Conservation (phyloP, 2,888 invertebrate genomes). For the Watsonalla cultraria region DNA sequence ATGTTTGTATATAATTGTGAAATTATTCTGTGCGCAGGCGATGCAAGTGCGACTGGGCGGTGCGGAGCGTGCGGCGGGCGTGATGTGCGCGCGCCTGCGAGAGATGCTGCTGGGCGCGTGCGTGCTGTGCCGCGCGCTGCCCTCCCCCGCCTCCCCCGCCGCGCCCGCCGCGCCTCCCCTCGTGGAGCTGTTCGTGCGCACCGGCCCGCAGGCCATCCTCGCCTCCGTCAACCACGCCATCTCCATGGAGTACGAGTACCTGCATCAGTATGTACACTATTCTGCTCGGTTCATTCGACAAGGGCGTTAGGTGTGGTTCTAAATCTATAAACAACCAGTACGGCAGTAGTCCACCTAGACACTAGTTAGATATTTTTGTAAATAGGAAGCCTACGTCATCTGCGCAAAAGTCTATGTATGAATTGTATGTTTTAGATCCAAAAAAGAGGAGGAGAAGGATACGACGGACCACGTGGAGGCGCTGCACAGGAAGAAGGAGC, state of each 20-base stretch:
- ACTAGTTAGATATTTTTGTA: no score
- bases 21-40: slow-evolving; percentile 49
- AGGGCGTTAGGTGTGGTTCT: no score
- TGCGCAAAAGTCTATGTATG: no score
- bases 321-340: no score
- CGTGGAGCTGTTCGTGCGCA: slow-evolving; percentile 85
- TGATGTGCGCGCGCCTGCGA: slow-evolving; percentile 77
- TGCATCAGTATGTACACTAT: slow-evolving; percentile 52
- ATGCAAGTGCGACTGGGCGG: slow-evolving; percentile 77
- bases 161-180: slow-evolving; percentile 57
- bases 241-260: slow-evolving; percentile 78
- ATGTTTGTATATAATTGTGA: background rate
- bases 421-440: no score
- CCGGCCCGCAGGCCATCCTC: slow-evolving; percentile 80
- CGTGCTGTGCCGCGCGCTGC: slow-evolving; percentile 64
- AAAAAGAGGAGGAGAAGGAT: slow-evolving; percentile 44
- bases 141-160: slow-evolving; percentile 10
- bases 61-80: slow-evolving; percentile 71
- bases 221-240: slow-evolving; percentile 86
- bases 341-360: no score
- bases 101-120: slow-evolving; percentile 76
- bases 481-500: slow-evolving; percentile 67
- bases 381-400: no score
- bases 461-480: slow-evolving; percentile 55
- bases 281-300: background rate